Percentiles rank a stretch among this genome's conserved stretches.
phyloP scores from a whole-genome alignment of 2,888 invertebrate genomes.

The Pachydiplax longipennis region DNA sequence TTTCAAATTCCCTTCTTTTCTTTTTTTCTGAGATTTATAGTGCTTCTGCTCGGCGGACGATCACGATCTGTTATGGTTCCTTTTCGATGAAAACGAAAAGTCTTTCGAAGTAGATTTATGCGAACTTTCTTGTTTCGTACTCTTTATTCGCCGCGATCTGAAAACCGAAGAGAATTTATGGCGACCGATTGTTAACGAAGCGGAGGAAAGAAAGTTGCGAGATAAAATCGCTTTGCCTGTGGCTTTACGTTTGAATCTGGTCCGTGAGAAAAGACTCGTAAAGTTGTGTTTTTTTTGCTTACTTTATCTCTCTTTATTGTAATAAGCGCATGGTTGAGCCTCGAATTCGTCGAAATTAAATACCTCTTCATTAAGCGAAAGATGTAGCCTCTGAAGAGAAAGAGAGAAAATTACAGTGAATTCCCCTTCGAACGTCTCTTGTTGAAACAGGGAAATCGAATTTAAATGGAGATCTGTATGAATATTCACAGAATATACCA shows the following conservation, averaged over 20 bases:
- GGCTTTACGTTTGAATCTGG: neutral
- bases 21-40: constrained; percentile 1
- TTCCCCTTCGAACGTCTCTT: no score
- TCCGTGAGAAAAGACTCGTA: no score
- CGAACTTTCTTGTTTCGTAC: neutral
- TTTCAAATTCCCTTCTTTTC: neutral
- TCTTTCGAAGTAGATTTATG: constrained; percentile 10
- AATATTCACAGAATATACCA: no score
- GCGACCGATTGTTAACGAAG: neutral
- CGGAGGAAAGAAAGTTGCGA: neutral
- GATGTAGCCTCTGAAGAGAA: no score
- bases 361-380: no score
- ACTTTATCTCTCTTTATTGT: no score
- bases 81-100: constrained; percentile 27
- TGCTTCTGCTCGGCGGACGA: neutral
- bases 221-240: neutral
- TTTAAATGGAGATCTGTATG: no score
- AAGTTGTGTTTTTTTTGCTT: no score
- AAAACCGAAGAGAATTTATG: neutral
- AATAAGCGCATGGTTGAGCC: no score
- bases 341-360: no score
- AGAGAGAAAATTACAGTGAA: no score
- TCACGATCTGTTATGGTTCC: neutral
- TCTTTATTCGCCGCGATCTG: neutral
- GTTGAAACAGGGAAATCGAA: no score